These are phyloP conservation scores for Acanthosepion lycidas DNA, from an alignment of 2,888 invertebrate species.

Conservation along the genomic window DNA sequence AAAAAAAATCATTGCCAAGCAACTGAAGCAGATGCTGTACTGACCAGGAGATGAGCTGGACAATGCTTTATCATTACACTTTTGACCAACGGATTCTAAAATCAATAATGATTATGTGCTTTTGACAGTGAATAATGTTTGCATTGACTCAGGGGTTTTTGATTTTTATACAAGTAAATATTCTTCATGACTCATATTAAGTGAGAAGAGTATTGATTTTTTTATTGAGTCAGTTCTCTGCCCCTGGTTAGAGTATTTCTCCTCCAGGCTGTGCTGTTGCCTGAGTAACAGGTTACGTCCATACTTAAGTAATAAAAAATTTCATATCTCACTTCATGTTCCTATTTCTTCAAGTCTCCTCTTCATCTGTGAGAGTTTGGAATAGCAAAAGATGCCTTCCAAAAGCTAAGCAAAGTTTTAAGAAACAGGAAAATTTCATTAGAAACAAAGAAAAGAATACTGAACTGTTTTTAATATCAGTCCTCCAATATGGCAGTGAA, in stretches of 20 bases:
- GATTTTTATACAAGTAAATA: conserved; percentile 24
- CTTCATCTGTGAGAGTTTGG: no score
- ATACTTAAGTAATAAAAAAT: neutral
- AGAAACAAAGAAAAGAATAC: no score
- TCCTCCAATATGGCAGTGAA: no score
- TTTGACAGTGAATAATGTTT: conserved; percentile 12
- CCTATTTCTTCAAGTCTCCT: no score
- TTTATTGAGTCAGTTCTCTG: neutral
- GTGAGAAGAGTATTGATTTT: neutral
- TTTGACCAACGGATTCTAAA: neutral
- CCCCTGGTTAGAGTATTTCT: neutral
- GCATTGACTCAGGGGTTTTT: neutral
- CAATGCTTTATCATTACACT: neutral
- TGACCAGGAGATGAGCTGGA: neutral
- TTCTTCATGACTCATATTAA: neutral
- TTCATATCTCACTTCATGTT: no score
- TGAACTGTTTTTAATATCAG: no score
- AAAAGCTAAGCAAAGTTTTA: no score
- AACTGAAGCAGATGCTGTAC: neutral
- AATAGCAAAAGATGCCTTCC: no score
- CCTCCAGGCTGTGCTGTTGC: neutral
- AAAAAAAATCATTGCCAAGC: neutral
- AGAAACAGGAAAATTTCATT: no score
- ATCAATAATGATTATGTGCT: conserved; percentile 22
- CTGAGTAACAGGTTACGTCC: neutral